phyloP scores from a whole-genome alignment of 2,888 invertebrate genomes.

The Eupeodes luniger region DNA sequence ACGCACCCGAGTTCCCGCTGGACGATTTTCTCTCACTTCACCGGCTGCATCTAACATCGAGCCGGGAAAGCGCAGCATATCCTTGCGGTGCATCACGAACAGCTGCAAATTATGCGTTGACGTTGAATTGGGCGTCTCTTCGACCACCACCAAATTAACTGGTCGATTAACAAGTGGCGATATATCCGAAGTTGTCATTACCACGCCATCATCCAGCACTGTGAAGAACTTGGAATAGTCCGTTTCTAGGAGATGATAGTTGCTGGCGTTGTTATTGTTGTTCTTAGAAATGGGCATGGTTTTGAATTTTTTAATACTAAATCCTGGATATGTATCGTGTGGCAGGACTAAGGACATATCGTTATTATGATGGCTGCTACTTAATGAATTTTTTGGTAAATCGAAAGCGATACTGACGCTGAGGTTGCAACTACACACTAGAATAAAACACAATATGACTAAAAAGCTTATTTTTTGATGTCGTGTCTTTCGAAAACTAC shows the following conservation, averaged over 20 bases:
- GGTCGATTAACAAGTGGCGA: slow-evolving; percentile 92
- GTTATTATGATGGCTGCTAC: slow-evolving; percentile 81
- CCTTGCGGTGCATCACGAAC: slow-evolving; percentile 92
- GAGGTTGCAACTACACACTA: slow-evolving; percentile 57
- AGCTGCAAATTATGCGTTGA: slow-evolving; percentile 92
- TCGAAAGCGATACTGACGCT: slow-evolving; percentile 49
- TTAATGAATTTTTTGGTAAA: slow-evolving; percentile 52
- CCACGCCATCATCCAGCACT: slow-evolving; percentile 93
- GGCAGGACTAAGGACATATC: slow-evolving; percentile 88
- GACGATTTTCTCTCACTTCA: slow-evolving; percentile 91
- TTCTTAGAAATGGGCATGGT: slow-evolving; percentile 80
- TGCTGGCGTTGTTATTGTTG: slow-evolving; percentile 77
- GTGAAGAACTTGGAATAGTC: slow-evolving; percentile 94
- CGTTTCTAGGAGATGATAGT: slow-evolving; percentile 90
- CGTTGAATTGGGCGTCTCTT: slow-evolving; percentile 92
- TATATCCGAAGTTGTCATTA: slow-evolving; percentile 95
- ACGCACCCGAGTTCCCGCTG: slow-evolving; percentile 89
- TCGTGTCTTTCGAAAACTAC: slow-evolving; percentile 62
- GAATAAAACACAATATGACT: slow-evolving; percentile 35
- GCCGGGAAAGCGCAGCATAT: slow-evolving; percentile 91
- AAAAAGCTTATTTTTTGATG: slow-evolving; percentile 39
- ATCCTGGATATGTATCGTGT: slow-evolving; percentile 95
- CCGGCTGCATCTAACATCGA: slow-evolving; percentile 88
- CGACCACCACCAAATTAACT: slow-evolving; percentile 91
- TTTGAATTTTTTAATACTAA: slow-evolving; percentile 92